A percentile compares a stretch with the other conserved stretches of the same genome.
These are phyloP conservation scores for Cladopsammia gracilis DNA, from an alignment of 64 coral and sea anemone species.

Conservation along the genomic window DNA sequence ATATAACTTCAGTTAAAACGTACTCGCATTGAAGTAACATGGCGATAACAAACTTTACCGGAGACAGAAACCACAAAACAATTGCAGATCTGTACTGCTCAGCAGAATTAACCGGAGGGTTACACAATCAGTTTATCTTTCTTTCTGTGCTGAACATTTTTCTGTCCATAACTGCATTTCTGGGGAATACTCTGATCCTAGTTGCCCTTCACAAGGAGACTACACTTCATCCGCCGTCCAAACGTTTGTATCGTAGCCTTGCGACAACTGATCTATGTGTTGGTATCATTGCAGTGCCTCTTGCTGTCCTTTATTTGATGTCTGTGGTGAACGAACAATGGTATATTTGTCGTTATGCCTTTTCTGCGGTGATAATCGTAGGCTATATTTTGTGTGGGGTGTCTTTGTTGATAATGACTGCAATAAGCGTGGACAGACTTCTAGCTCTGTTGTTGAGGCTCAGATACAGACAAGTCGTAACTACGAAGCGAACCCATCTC, in stretches of 20 bases:
- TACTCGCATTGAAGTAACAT: neutral
- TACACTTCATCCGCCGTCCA: constrained; percentile 8
- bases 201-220: neutral
- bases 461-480: constrained; percentile 13
- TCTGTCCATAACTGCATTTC: constrained; percentile 9
- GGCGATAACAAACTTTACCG: neutral
- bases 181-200: constrained; percentile 10
- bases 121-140: neutral
- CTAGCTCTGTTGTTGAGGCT: neutral
- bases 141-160: constrained; percentile 6
- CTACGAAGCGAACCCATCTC: neutral
- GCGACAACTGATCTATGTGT: constrained; percentile 16
- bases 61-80: neutral
- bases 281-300: constrained; percentile 1
- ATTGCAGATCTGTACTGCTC: neutral
- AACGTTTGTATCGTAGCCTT: neutral
- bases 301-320: neutral
- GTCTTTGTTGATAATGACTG: neutral
- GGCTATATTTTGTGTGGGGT: neutral
- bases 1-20: too few relatives aligned
- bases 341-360: neutral
- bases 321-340: neutral
- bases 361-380: neutral
- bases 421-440: constrained; percentile 40
- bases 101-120: neutral